Percentiles rank a stretch among this genome's conserved stretches.
Conservation (phyloP, 35 echinoderm and acorn worm genomes). For the Heliocidaris tuberculata region DNA sequence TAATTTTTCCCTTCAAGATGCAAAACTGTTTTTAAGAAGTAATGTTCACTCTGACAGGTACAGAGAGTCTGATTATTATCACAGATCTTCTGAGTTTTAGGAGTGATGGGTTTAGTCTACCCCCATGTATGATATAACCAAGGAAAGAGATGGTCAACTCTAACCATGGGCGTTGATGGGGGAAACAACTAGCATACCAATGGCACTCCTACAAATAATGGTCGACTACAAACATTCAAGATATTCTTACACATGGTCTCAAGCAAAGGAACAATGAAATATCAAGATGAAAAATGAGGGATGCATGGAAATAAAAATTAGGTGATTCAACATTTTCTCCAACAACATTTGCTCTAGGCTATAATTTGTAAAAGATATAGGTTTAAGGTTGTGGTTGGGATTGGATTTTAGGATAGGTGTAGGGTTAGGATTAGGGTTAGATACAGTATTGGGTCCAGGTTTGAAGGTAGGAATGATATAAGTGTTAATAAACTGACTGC, state of each 20-base stretch:
- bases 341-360: too few species aligned
- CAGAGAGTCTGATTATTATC: background rate
- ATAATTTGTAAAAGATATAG: too few species aligned
- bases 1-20: too few species aligned
- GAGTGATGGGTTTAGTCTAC: slow-evolving; percentile 24
- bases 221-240: background rate
- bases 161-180: slow-evolving; percentile 24
- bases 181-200: background rate
- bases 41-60: slow-evolving; percentile 35
- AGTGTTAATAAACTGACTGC: too few species aligned
- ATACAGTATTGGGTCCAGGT: too few species aligned
- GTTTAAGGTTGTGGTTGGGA: too few species aligned
- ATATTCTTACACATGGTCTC: background rate
- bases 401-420: too few species aligned
- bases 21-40: too few species aligned
- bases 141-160: slow-evolving; percentile 18
- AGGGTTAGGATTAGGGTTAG: too few species aligned
- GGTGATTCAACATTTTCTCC: too few species aligned
- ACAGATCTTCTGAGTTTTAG: slow-evolving; percentile 32
- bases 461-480: too few species aligned
- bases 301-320: too few species aligned
- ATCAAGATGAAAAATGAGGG: background rate
- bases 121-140: slow-evolving; percentile 7
- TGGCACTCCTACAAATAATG: background rate
- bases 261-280: background rate